Evolutionary conservation across 2,888 invertebrate genomes (phyloP), one percentile per base, ranked within the genome.

Genomic region (Eupithecia exiguata): DNA sequence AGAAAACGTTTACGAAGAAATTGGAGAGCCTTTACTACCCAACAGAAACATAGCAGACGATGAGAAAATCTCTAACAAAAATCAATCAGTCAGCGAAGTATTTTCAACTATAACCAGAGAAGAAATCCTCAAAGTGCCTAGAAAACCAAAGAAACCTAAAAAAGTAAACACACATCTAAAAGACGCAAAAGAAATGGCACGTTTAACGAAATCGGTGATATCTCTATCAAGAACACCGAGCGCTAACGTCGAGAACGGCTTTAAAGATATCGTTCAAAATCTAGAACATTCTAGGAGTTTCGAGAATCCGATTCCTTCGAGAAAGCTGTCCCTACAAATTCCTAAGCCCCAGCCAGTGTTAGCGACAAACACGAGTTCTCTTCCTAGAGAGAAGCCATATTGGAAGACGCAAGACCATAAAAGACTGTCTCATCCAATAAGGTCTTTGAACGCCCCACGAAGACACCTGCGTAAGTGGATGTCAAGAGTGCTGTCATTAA

Each of bases 361-460:
- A 16, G 87, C 88, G 7, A 75, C 86, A 1, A 86, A 89, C 69
- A 91, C 91, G 1, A 89, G 91, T 12, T 92, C 93, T 1, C 83
- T 92, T 75, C 92, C 92, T 18, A 86, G 91, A 21, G 86, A 87
- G 69, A 92, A 91, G 78, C 88, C 90, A 12, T 94, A 94, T 76
- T 94, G 94, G 94, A 92, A 90, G 87, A 93, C 90, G 18, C 82
- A 90, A 86, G 94, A 92, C 78, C 94, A 94, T 83, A 94, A 94
- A 86, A 85, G 94, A 70, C 87, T 94, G 75, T 93, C 94, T 49
- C 90, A 94, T 76, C 94, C 94, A 18, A 84, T 91, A 76, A 86
- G 94, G 74, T 92, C 94, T 12, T 83, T 94, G 85, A 92, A 93
- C 82, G 84, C 89, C 77, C 87, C 91, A 69, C 84, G 89, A 73